phyloP scores from a whole-genome alignment of 2,888 invertebrate species.

The Hyppa rectilinea region DNA sequence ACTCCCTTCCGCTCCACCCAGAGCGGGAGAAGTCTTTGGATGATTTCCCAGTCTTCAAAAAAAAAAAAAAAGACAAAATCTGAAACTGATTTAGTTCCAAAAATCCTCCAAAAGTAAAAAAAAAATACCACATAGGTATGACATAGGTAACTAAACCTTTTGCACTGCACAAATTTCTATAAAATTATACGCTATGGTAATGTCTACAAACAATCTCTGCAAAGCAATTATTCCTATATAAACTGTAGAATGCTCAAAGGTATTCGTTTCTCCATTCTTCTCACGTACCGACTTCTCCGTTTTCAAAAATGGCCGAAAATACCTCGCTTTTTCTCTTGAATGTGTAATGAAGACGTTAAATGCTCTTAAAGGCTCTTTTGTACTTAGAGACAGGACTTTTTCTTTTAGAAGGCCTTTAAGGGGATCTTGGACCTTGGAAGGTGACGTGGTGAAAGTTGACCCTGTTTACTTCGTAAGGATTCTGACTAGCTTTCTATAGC shows the following conservation, averaged over 20 bases:
- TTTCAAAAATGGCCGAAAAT: conserved; percentile 32
- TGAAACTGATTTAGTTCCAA: no score
- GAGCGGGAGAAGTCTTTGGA: no score
- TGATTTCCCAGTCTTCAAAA: no score
- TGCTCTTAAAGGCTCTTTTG: not conserved
- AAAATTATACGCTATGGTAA: conserved; percentile 5
- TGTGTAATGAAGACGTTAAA: conserved; percentile 45
- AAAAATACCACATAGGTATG: no score
- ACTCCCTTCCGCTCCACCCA: no score
- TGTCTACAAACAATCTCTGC: conserved; percentile 9
- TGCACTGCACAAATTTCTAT: not conserved
- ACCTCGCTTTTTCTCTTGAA: conserved; percentile 50
- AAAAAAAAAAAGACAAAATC: no score
- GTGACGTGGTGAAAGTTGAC: not conserved
- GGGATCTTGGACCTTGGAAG: not conserved
- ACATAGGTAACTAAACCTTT: no score
- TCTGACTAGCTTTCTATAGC: not conserved
- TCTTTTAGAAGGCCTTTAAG: not conserved
- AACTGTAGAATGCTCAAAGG: conserved; percentile 24
- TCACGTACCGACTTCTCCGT: conserved; percentile 34
- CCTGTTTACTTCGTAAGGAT: not conserved
- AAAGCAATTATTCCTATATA: conserved; percentile 21
- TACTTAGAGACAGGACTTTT: conserved; percentile 20
- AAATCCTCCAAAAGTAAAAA: no score
- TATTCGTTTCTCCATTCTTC: conserved; percentile 16